Evolutionary conservation across 2,888 invertebrate genomes (phyloP).

Genomic region (Hecatera dysodea): DNA sequence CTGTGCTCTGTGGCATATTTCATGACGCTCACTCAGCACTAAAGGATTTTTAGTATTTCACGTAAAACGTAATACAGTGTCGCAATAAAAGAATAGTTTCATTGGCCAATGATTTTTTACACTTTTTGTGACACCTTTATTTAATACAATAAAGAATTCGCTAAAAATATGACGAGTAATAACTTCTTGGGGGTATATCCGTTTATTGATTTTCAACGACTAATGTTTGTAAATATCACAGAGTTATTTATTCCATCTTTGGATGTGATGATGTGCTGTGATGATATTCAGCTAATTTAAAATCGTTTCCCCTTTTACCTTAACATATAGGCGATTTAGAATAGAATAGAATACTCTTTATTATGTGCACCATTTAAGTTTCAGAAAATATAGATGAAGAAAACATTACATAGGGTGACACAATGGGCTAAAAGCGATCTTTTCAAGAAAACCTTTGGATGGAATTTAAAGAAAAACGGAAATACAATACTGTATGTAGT

Average conservation of each 20-base stretch:
- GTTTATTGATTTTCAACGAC: neutral
- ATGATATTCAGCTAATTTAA: too few relatives aligned
- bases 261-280: too few relatives aligned
- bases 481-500: too few relatives aligned
- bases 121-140: neutral
- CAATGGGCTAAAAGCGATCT: too few relatives aligned
- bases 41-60: constrained; percentile 25
- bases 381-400: too few relatives aligned
- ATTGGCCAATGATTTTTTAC: neutral
- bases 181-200: neutral
- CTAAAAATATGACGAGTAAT: neutral
- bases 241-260: neutral
- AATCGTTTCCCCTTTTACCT: too few relatives aligned
- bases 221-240: neutral
- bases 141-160: neutral
- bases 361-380: too few relatives aligned
- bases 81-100: constrained; percentile 10
- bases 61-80: constrained; percentile 18
- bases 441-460: too few relatives aligned
- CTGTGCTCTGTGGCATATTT: constrained; percentile 8
- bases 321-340: too few relatives aligned
- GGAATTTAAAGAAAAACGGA: too few relatives aligned
- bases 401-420: too few relatives aligned
- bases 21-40: constrained; percentile 18
- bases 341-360: too few relatives aligned